Percentiles rank a stretch among this genome's conserved stretches.
Evolutionary conservation across 1,140 invertebrate species (phyloP).

Genomic region (Drosophila grimshawi): DNA sequence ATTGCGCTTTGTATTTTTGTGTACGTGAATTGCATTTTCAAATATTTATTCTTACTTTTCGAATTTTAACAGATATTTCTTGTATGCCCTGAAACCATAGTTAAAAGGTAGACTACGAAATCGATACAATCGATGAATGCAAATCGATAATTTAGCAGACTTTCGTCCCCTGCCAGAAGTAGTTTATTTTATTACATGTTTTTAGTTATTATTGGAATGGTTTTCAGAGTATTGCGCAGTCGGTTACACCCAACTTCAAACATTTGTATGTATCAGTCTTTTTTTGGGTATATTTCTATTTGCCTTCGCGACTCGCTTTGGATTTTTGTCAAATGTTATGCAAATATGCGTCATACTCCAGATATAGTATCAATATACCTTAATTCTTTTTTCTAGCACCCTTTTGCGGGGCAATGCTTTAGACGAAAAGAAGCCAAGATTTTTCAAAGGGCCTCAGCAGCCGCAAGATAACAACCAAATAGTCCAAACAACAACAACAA

Average conservation of each 20-base stretch:
- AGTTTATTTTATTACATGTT: no score
- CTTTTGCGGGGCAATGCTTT: constrained; percentile 16
- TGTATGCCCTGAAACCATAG: no score
- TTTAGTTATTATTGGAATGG: neutral
- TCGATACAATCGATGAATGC: no score
- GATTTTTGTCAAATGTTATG: constrained; percentile 36
- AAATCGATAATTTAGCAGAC: no score
- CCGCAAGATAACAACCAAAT: constrained; percentile 27
- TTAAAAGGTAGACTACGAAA: no score
- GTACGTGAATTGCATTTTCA: constrained; percentile 10
- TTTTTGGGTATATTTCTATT: no score
- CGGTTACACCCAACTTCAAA: no score
- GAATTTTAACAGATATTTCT: no score
- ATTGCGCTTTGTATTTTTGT: neutral
- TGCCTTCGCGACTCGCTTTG: neutral
- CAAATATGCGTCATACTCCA: constrained; percentile 28
- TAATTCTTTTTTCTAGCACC: constrained; percentile 5
- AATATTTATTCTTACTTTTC: neutral
- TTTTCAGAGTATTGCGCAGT: neutral
- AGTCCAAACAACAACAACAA: constrained; percentile 31
- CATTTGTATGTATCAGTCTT: no score
- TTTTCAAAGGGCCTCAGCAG: constrained; percentile 30
- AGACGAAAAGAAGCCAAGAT: constrained; percentile 27
- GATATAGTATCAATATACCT: constrained; percentile 18
- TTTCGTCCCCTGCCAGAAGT: no score